These are phyloP conservation scores for Drosophila prosaltans DNA, from an alignment of 1,140 invertebrate genomes.

Conservation along the genomic window DNA sequence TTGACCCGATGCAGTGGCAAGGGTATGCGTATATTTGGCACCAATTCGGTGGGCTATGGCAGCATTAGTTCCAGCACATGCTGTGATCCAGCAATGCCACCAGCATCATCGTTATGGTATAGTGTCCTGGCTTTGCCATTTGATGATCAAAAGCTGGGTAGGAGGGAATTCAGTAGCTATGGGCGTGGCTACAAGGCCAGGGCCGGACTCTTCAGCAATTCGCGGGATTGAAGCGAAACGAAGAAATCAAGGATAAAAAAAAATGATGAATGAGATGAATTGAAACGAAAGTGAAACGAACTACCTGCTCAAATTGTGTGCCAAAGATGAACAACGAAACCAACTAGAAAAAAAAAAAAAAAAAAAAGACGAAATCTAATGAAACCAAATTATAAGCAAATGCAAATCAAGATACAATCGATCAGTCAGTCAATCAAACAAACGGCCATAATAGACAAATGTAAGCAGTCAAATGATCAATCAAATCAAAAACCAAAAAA, in stretches of 20 bases:
- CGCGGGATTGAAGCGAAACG: conserved; percentile 29
- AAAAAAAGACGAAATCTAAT: too few relatives aligned
- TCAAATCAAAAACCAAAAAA: neutral
- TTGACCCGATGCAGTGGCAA: conserved; percentile 53
- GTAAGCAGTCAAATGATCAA: conserved; percentile 43
- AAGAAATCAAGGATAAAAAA: conserved; percentile 4
- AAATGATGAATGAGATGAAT: conserved; percentile 31
- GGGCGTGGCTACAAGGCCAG: conserved; percentile 89
- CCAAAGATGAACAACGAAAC: conserved; percentile 60
- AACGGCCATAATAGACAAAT: conserved; percentile 52
- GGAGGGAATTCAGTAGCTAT: conserved; percentile 88
- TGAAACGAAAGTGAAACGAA: conserved; percentile 29
- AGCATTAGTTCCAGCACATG: conserved; percentile 58
- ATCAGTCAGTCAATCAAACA: conserved; percentile 36
- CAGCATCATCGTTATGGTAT: conserved; percentile 91
- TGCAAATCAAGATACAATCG: neutral
- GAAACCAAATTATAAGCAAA: conserved; percentile 9
- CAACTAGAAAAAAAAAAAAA: conserved; percentile 5
- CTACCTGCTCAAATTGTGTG: conserved; percentile 52
- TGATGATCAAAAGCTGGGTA: conserved; percentile 94
- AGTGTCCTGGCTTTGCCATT: conserved; percentile 94
- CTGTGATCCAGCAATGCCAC: conserved; percentile 21
- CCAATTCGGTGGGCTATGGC: conserved; percentile 30
- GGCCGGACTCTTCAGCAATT: conserved; percentile 92
- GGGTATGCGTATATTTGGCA: conserved; percentile 45